Percentiles rank a stretch among this genome's conserved stretches.
Evolutionary conservation across 1,140 invertebrate species (phyloP).

Genomic region (Camponotus pennsylvanicus): DNA sequence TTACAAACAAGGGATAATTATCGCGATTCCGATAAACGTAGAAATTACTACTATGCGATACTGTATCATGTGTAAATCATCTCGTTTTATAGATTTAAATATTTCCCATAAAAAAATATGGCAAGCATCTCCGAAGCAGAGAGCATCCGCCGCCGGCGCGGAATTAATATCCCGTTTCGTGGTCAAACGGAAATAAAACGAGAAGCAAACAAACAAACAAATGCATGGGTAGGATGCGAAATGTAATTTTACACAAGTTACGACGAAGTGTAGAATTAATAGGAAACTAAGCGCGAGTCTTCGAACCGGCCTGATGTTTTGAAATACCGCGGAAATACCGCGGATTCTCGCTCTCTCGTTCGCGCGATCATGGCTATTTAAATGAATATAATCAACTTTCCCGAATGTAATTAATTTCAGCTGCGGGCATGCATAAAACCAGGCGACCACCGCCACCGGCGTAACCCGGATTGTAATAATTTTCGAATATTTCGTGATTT

Average conservation of each 20-base stretch:
- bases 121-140: neutral
- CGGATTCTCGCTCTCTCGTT: neutral
- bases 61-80: too few species aligned
- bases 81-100: neutral
- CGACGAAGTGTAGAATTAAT: slow-evolving; percentile 49
- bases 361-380: slow-evolving; percentile 48
- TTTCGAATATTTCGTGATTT: slow-evolving; percentile 47
- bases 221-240: slow-evolving; percentile 4
- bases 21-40: neutral
- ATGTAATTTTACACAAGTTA: slow-evolving; percentile 53
- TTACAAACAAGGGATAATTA: neutral
- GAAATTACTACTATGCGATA: neutral
- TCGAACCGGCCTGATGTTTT: slow-evolving; percentile 37
- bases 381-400: slow-evolving; percentile 59
- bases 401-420: slow-evolving; percentile 54
- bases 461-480: slow-evolving; percentile 39
- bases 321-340: slow-evolving; percentile 36
- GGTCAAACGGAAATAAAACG: slow-evolving; percentile 24
- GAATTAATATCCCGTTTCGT: slow-evolving; percentile 43
- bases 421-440: slow-evolving; percentile 43
- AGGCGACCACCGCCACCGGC: slow-evolving; percentile 13
- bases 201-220: slow-evolving; percentile 41
- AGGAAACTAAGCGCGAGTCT: slow-evolving; percentile 21
- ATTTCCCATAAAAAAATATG: neutral
- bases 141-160: neutral